Evolutionary conservation across 2,113 vertebrate species (phyloP), one percentile per base, ranked within the genome.

Genomic region (Mormyrus lacerda): DNA sequence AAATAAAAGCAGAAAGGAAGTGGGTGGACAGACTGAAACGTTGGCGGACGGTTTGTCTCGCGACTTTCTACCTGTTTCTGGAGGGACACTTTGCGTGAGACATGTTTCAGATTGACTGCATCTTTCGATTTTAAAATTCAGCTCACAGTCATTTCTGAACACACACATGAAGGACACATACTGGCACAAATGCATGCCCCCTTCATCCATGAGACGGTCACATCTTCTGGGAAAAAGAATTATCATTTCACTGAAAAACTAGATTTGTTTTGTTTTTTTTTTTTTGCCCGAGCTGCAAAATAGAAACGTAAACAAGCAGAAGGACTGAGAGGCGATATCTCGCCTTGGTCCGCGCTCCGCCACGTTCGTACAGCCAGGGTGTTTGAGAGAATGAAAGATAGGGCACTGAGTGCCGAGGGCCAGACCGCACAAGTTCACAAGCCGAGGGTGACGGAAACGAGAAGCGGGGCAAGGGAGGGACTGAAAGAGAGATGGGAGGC

Each of bases 41-140:
- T 15, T 19, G 15, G 69, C 69, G 5, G 35, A 17, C 35, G 11
- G 73, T 31, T 27, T 21, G 24, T 51, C 24, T 51, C 4, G 9
- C 24, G 2, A 39, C 48, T 45, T 5, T 55, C 35, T 89, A 53
- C 15, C 39, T n/a, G 90, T 65, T 92, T 87, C 89, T 87, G 90
- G 93, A 87, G 89, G 88, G 92, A 90, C 88, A 85, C 91, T 91
- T 92, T 90, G 94, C 92, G 91, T 93, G 93, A 95, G 93, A 90
- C 93, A 92, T 91, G 90, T 93, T 92, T 95, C 94, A 91, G 92
- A 91, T 93, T 92, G 92, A 93, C 92, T 94, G 51, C 48, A 35
- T 55, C 53, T 53, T 89, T 89, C 50, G 83, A 35, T 55, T 58
- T 51, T 31, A 42, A 83, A 11, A 24, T 65, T 87, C 55, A 45